These are phyloP conservation scores for Tragopan temminckii DNA, from an alignment of 2,797 vertebrate species.

Conservation along the genomic window DNA sequence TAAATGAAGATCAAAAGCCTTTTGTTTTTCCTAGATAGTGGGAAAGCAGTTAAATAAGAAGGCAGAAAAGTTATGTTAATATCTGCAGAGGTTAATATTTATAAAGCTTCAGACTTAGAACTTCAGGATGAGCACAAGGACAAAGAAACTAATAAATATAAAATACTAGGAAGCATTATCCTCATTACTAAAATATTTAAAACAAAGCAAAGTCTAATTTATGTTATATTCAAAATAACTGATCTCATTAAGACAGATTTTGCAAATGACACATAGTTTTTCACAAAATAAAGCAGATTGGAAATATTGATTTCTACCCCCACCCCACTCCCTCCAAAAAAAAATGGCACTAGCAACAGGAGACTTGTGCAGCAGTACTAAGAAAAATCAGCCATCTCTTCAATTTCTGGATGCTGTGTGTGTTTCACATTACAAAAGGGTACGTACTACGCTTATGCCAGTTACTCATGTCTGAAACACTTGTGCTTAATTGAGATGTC, in stretches of 20 bases:
- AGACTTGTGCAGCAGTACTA: not conserved
- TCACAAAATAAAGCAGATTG: not conserved
- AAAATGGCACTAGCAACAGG: not conserved
- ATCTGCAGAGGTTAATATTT: conserved; percentile 33
- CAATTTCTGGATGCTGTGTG: accelerated
- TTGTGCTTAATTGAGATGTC: not conserved
- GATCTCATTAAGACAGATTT: not conserved
- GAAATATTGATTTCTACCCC: not conserved
- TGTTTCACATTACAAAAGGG: not conserved
- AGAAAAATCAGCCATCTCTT: not conserved
- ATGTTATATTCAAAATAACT: not conserved
- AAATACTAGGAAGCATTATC: not conserved
- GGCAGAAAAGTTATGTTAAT: conserved; percentile 63
- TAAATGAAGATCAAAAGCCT: conserved; percentile 85
- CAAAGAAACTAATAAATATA: not conserved
- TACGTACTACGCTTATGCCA: not conserved
- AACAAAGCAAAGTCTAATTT: not conserved
- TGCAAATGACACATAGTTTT: not conserved
- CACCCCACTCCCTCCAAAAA: not conserved
- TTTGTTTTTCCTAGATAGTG: conserved; percentile 81
- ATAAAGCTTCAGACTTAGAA: conserved; percentile 24
- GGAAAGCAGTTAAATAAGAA: conserved; percentile 75
- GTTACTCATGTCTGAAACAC: not conserved
- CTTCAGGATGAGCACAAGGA: conserved; percentile 7
- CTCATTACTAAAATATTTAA: not conserved